A percentile compares a stretch with the other conserved stretches of the same genome.
Conservation (phyloP, 2,113 vertebrate genomes). For the Cyphomyrus plagiostoma region DNA sequence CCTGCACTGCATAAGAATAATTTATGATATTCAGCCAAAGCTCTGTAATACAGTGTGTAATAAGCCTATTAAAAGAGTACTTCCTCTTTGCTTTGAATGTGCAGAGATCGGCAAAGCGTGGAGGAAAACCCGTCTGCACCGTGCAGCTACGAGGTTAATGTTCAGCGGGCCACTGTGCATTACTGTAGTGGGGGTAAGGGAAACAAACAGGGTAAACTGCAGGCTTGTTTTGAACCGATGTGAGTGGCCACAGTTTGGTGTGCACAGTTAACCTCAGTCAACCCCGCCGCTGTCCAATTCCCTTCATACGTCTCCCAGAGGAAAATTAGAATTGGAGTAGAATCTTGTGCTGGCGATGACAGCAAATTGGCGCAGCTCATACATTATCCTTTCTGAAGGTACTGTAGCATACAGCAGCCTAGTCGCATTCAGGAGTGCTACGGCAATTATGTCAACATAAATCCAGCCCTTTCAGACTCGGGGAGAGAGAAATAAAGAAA, state of each 20-base stretch:
- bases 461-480: conserved; percentile 38
- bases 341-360: conserved; percentile 16
- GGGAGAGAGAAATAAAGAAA: conserved; percentile 30
- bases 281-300: conserved; percentile 25
- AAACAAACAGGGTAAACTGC: conserved; percentile 22
- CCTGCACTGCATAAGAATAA: not conserved
- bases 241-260: conserved; percentile 12
- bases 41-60: not conserved
- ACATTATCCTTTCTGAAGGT: conserved; percentile 36
- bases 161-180: not conserved
- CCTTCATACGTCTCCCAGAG: conserved; percentile 14
- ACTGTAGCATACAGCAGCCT: conserved; percentile 26
- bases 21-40: not conserved
- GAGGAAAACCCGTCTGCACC: not conserved
- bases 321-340: conserved; percentile 23
- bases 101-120: not conserved
- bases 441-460: conserved; percentile 48
- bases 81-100: not conserved
- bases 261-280: conserved; percentile 24
- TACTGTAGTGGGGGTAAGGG: not conserved
- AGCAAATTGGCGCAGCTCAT: conserved; percentile 28
- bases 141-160: not conserved
- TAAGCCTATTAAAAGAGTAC: not conserved
- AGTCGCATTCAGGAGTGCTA: conserved; percentile 31
- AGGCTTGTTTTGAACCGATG: conserved; percentile 13